Evolutionary conservation across 2,888 invertebrate species (phyloP), one percentile per base, ranked within the genome.

Genomic region (Balanococcus diminutus): DNA sequence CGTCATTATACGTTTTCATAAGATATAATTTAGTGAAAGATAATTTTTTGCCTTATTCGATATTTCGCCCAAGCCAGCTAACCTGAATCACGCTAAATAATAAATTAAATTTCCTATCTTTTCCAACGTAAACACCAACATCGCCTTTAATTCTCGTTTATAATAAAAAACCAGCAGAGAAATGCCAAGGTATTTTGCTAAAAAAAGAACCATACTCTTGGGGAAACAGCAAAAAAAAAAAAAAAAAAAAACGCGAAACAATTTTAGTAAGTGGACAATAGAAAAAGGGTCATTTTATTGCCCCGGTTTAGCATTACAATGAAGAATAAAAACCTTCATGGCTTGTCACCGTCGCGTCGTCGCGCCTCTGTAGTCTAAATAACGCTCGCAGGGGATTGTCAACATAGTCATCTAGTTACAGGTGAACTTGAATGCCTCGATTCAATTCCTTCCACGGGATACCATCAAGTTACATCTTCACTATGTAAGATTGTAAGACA

Each of bases 251-350:
- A n/a, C n/a, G n/a, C n/a, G n/a, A n/a, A 82, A 56, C 82, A 46
- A 82, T 82, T 82, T 51, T 31, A 14, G 22, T 82, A 46, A 82
- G 82, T 82, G 82, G 82, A 82, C 51, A 22, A 82, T 42, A 31
- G 25, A 22, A 51, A 82, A 82, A 42, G 31, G 82, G 51, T 25
- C 82, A 16, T n/a, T 79, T 32, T 32, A 32, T 31, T 72, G 16
- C 72, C 28, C 72, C 28, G 31, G 2, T 72, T 28, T n/a, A 11
- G n/a, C 56, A 75, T 75, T 32, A 75, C 75, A 75, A 75, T 31
- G 16, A 75, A 75, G n/a, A 75, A 75, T 75, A 32, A 32, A n/a
- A 75, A n/a, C 75, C 75, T n/a, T n/a, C n/a, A n/a, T n/a, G n/a
- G n/a, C n/a, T n/a, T n/a, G 5, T 67, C 19, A 19, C 56, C 19